A percentile compares a stretch with the other conserved stretches of the same genome.
Conservation (phyloP, 2,888 invertebrate genomes). For the Petrophora chlorosata region DNA sequence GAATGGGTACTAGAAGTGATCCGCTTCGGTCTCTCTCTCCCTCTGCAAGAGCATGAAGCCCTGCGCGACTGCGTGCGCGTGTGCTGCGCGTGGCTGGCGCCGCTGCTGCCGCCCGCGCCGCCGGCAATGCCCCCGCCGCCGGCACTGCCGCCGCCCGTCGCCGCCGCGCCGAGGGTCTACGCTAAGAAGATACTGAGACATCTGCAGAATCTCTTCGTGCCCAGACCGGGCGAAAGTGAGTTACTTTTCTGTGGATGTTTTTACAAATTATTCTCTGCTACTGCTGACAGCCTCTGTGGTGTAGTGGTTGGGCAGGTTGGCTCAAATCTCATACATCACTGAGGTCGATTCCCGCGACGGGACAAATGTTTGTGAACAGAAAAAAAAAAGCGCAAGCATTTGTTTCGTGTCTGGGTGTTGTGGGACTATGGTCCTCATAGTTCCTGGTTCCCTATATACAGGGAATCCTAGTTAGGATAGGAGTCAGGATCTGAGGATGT, state of each 20-base stretch:
- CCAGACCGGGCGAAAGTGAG: conserved; percentile 96
- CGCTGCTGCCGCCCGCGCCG: conserved; percentile 93
- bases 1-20: conserved; percentile 94
- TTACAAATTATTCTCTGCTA: no score
- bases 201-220: conserved; percentile 97
- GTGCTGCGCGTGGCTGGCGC: conserved; percentile 98
- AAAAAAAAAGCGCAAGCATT: no score
- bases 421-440: no score
- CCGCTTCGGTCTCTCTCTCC: conserved; percentile 95
- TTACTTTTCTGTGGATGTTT: conserved; percentile 22
- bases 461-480: no score
- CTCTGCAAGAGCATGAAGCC: conserved; percentile 95
- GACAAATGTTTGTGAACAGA: no score
- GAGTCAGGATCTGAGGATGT: no score
- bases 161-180: conserved; percentile 95
- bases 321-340: no score
- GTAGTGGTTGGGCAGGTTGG: no score
- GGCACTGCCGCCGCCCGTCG: conserved; percentile 94
- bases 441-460: no score
- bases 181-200: conserved; percentile 95
- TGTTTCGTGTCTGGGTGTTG: no score
- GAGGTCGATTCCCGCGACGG: no score
- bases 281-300: no score
- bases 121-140: conserved; percentile 92
- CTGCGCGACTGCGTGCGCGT: conserved; percentile 98